A percentile compares a stretch with the other conserved stretches of the same genome.
Conservation (phyloP, 2,113 vertebrate genomes). For the Thermophis baileyi region DNA sequence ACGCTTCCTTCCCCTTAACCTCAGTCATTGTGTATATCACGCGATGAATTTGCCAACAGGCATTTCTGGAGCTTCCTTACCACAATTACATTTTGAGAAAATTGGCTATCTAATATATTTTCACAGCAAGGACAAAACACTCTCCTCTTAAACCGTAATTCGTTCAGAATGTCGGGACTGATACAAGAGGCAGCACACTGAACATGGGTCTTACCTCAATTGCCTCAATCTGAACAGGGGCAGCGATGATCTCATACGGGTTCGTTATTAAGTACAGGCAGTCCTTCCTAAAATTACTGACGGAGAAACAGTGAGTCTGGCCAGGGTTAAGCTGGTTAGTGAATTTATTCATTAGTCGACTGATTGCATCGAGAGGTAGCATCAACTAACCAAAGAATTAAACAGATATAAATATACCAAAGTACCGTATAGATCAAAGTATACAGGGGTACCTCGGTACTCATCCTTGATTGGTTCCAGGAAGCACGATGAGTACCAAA, state of each 20-base stretch:
- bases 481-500: no score
- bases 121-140: not conserved
- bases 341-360: not conserved
- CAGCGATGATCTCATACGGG: not conserved
- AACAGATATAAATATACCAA: not conserved
- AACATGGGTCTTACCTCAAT: not conserved
- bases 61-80: not conserved
- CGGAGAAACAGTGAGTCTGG: not conserved
- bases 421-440: not conserved
- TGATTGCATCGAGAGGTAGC: not conserved
- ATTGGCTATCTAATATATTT: not conserved
- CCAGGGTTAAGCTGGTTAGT: not conserved
- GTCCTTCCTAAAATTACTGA: not conserved
- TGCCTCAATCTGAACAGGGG: not conserved
- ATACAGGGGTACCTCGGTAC: no score
- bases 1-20: not conserved
- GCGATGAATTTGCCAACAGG: not conserved
- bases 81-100: not conserved
- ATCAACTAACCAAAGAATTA: not conserved
- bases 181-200: not conserved
- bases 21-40: not conserved
- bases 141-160: not conserved
- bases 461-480: no score
- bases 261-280: not conserved
- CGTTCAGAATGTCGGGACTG: not conserved